Evolutionary conservation across 2,797 vertebrate genomes (phyloP).

Genomic region (Sebastolobus altivelis): DNA sequence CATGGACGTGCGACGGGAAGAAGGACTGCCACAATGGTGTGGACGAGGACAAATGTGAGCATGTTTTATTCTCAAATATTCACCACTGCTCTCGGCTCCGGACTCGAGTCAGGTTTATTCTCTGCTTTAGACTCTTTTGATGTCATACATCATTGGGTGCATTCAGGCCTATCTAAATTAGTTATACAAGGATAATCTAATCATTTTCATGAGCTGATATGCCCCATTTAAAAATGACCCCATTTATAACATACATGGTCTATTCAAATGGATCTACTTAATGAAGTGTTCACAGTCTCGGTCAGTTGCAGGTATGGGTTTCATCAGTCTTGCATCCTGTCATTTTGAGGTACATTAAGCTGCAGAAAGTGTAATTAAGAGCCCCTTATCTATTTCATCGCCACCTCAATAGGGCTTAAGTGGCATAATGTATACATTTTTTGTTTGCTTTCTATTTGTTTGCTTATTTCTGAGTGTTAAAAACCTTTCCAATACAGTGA

Average conservation of each 20-base stretch:
- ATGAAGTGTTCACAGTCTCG: not conserved
- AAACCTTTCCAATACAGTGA: not conserved
- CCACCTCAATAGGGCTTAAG: not conserved
- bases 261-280: not conserved
- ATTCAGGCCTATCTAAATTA: not conserved
- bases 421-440: no score
- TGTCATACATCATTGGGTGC: not conserved
- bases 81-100: no score
- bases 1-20: constrained; percentile 90
- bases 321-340: not conserved
- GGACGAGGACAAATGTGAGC: constrained; percentile 89
- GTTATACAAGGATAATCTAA: not conserved
- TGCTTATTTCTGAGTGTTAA: not conserved
- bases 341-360: not conserved
- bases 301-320: not conserved
- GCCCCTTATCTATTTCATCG: no score
- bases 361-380: not conserved
- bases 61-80: not conserved
- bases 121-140: not conserved
- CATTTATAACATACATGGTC: not conserved
- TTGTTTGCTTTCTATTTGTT: not conserved
- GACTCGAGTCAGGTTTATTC: not conserved
- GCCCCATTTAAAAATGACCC: not conserved
- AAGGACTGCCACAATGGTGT: constrained; percentile 88
- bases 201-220: not conserved